Conservation (phyloP, 1,140 invertebrate genomes). For the Drosophila obscura region DNA sequence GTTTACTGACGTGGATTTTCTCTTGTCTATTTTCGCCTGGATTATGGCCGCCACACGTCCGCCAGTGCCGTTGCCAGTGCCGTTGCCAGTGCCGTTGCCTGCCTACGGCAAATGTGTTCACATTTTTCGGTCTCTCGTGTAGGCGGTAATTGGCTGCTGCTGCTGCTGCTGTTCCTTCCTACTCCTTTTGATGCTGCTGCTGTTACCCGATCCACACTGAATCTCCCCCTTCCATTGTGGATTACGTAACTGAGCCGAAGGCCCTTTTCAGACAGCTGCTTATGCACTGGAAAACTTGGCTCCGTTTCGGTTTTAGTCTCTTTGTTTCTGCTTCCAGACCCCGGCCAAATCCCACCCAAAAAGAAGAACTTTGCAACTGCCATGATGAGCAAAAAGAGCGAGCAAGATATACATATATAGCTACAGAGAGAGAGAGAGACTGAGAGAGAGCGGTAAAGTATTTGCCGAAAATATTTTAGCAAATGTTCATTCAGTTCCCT, state of each 20-base stretch:
- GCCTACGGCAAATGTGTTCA: constrained; percentile 29
- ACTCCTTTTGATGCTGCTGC: neutral
- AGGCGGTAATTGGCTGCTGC: constrained; percentile 67
- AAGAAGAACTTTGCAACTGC: constrained; percentile 29
- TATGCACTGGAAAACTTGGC: constrained; percentile 30
- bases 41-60: constrained; percentile 55
- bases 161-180: constrained; percentile 22
- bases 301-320: constrained; percentile 27
- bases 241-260: neutral
- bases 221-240: neutral
- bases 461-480: constrained; percentile 37
- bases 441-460: constrained; percentile 25
- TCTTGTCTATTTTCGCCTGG: constrained; percentile 68
- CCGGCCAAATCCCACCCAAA: too few species aligned
- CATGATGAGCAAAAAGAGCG: neutral
- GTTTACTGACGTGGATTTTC: constrained; percentile 59
- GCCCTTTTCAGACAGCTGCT: constrained; percentile 21
- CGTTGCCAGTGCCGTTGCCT: neutral
- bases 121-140: constrained; percentile 51
- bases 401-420: too few species aligned
- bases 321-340: constrained; percentile 28
- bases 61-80: constrained; percentile 12
- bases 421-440: too few species aligned
- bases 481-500: constrained; percentile 6
- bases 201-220: neutral